Evolutionary conservation across 2,797 vertebrate genomes (phyloP), one percentile per base, ranked within the genome.

Genomic region (Balearica regulorum): DNA sequence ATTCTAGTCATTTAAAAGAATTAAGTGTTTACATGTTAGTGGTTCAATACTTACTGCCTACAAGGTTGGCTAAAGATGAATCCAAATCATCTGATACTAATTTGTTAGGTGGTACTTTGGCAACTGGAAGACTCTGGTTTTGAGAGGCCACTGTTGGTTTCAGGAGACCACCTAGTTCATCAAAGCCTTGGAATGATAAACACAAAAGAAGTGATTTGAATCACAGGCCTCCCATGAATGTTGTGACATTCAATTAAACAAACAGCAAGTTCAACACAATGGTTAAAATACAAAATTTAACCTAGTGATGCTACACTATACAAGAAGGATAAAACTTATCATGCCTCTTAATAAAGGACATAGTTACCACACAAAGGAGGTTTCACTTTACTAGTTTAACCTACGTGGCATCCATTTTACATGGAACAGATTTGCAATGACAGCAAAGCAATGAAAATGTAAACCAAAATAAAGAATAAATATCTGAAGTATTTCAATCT

Each of bases 21-120:
- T 43, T 39, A 46, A 44, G 15, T 39, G 68, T 57, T 62, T n/a
- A 5, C 17, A 29, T 3, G 7, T 19, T 79, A 87, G 55, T 31
- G 29, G 26, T 83, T 43, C 17, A 80, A 96, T 97, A 99, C 99
- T 98, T 98, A 99, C 99, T 99, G 97, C 99, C 99, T 81, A 99
- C 99, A 65, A 99, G 99, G 92, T 99, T 99, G 95, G 99, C 99
- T 96, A 99, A 98, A 22, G 99, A 99, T 10, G 99, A 99, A 97
- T 99, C 99, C 98, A 99, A 97, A 97, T 99, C 99, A 84, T 98
- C 98, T 41, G 99, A 99, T 82, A 99, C 99, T 95, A 99, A 98
- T 95, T 99, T 99, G 97, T 98, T 98, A 64, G 98, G 94, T 55
- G 98, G 98, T 69, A 98, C 98, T 95, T 98, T 98, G 96, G 98